phyloP scores from a whole-genome alignment of 2,888 invertebrate species.

The Elysia crispata region DNA sequence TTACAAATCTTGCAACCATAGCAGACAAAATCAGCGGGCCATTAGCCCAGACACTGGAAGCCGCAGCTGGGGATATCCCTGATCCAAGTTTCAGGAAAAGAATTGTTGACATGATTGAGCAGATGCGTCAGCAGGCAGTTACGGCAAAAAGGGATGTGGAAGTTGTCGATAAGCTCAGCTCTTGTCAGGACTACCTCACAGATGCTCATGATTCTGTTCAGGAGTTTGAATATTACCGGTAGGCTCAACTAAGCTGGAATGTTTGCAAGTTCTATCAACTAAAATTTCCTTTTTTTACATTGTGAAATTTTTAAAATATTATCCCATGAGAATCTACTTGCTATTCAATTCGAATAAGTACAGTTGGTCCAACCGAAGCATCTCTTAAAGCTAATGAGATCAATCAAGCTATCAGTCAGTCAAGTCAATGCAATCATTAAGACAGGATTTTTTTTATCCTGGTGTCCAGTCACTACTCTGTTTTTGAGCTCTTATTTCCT shows the following conservation, averaged over 20 bases:
- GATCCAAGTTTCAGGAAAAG: slow-evolving; percentile 25
- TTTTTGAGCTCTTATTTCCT: too few species aligned
- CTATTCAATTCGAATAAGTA: too few species aligned
- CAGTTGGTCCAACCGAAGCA: too few species aligned
- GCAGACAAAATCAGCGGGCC: slow-evolving; percentile 29
- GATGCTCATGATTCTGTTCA: slow-evolving; percentile 24
- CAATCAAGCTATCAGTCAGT: too few species aligned
- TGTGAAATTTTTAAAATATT: too few species aligned
- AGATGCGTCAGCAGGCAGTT: slow-evolving; percentile 33
- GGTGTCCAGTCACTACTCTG: too few species aligned
- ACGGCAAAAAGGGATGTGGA: slow-evolving; percentile 14
- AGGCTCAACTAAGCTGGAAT: neutral
- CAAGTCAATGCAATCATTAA: too few species aligned
- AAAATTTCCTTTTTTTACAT: too few species aligned
- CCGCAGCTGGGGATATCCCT: slow-evolving; percentile 23
- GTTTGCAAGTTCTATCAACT: too few species aligned
- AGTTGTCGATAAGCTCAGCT: neutral
- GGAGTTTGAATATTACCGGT: slow-evolving; percentile 51
- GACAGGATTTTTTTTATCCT: too few species aligned
- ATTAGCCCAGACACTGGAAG: slow-evolving; percentile 16
- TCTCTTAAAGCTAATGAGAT: too few species aligned
- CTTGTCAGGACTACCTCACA: neutral
- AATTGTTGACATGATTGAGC: slow-evolving; percentile 21
- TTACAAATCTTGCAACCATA: slow-evolving; percentile 26
- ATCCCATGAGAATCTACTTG: too few species aligned